These are phyloP conservation scores for Poecile atricapillus DNA, from an alignment of 2,113 vertebrate species.

Conservation along the genomic window DNA sequence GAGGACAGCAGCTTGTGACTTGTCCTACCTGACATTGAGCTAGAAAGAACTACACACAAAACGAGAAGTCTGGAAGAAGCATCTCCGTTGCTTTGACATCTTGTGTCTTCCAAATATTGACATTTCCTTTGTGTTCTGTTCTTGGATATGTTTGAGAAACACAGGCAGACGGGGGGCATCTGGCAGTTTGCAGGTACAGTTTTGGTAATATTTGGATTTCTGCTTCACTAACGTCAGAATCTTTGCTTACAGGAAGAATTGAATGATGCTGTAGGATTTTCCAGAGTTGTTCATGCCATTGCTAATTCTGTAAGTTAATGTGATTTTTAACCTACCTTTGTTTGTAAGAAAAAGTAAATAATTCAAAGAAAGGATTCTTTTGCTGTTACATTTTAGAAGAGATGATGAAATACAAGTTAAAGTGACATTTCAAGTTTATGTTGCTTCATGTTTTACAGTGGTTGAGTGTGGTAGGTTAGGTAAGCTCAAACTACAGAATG, in stretches of 20 bases:
- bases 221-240: not conserved
- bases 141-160: not conserved
- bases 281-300: conserved; percentile 91
- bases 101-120: not conserved
- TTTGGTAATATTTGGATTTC: not conserved
- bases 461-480: not conserved
- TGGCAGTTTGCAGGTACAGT: not conserved
- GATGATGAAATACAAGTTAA: not conserved
- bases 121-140: not conserved
- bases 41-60: not conserved
- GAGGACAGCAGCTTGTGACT: not conserved
- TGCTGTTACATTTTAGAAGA: not conserved
- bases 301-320: conserved; percentile 89
- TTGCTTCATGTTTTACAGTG: not conserved
- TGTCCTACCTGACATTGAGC: not conserved
- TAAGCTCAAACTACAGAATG: not conserved
- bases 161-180: not conserved
- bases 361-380: not conserved
- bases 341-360: not conserved
- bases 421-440: not conserved
- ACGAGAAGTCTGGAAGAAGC: not conserved
- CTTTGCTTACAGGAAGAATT: conserved; percentile 83
- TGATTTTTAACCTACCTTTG: not conserved
- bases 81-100: not conserved
- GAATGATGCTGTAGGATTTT: conserved; percentile 95